These are phyloP conservation scores for Homarus americanus DNA, from an alignment of 1,140 invertebrate species.

Conservation along the genomic window DNA sequence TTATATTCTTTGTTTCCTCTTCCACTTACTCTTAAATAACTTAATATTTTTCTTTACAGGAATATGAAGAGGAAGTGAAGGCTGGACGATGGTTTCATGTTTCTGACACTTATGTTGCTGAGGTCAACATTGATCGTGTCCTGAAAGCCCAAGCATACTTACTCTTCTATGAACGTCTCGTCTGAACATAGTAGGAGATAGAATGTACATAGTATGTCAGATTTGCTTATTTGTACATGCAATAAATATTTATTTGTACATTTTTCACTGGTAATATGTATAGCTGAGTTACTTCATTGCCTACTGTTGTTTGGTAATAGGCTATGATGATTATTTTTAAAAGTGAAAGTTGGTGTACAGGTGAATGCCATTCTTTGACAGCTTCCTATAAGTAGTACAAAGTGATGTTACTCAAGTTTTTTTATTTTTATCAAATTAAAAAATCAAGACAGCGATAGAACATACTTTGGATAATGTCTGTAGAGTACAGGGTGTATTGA, in stretches of 20 bases:
- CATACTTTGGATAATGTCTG: background rate
- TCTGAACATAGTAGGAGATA: slow-evolving; percentile 67
- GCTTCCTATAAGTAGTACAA: slow-evolving; percentile 32
- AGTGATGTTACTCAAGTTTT: background rate
- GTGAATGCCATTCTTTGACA: slow-evolving; percentile 17
- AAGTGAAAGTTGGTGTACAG: background rate
- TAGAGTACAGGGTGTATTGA: background rate
- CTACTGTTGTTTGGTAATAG: background rate
- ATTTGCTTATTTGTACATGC: slow-evolving; percentile 5
- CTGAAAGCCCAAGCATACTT: slow-evolving; percentile 96
- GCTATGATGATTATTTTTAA: background rate
- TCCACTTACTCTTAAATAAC: too few species aligned
- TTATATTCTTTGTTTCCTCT: too few species aligned
- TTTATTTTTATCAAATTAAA: background rate
- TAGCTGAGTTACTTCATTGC: background rate
- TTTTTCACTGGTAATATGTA: slow-evolving; percentile 7
- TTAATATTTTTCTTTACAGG: slow-evolving; percentile 60
- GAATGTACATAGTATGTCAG: slow-evolving; percentile 53
- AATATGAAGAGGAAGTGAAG: slow-evolving; percentile 77
- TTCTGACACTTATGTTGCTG: slow-evolving; percentile 90
- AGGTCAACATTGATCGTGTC: slow-evolving; percentile 89
- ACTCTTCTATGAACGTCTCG: slow-evolving; percentile 96
- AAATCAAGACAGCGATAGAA: background rate
- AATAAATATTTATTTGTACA: slow-evolving; percentile 50
- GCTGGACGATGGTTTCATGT: slow-evolving; percentile 94